phyloP scores from a whole-genome alignment of 2,113 vertebrate species.

The Tinamus guttatus region DNA sequence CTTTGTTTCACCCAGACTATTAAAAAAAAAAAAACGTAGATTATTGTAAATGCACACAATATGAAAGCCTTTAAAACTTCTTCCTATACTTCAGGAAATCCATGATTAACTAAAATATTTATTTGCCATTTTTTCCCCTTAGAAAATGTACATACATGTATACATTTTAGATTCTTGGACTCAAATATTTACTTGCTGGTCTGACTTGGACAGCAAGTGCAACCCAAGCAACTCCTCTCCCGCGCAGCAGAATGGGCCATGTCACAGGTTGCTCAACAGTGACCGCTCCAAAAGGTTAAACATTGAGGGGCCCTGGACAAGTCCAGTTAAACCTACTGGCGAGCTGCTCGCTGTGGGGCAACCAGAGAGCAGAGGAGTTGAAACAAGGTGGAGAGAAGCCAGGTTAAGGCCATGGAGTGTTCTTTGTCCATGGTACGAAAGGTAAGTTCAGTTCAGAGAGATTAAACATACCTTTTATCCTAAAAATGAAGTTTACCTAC shows the following conservation, averaged over 20 bases:
- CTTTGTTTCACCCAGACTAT: background rate
- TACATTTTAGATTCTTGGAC: background rate
- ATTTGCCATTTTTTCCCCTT: background rate
- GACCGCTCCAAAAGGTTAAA: slow-evolving; percentile 50
- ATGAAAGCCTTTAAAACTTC: slow-evolving; percentile 8
- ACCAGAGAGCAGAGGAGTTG: accelerated
- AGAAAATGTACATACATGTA: background rate
- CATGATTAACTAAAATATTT: slow-evolving; percentile 12
- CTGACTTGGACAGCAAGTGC: background rate
- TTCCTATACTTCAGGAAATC: background rate
- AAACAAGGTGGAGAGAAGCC: background rate
- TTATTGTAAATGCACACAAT: background rate
- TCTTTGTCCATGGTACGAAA: slow-evolving; percentile 34
- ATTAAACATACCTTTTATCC: slow-evolving; percentile 1
- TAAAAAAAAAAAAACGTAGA: background rate
- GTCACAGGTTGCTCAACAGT: background rate
- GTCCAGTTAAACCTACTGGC: background rate
- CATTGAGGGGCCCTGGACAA: slow-evolving; percentile 24
- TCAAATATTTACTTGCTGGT: slow-evolving; percentile 1
- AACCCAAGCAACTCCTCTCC: background rate
- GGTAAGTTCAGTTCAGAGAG: background rate
- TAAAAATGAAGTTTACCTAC: background rate
- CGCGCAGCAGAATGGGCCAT: background rate
- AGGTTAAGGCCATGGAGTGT: background rate
- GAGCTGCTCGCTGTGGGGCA: background rate